Conservation (phyloP, 1,140 invertebrate species). For the Diabrotica virgifera region DNA sequence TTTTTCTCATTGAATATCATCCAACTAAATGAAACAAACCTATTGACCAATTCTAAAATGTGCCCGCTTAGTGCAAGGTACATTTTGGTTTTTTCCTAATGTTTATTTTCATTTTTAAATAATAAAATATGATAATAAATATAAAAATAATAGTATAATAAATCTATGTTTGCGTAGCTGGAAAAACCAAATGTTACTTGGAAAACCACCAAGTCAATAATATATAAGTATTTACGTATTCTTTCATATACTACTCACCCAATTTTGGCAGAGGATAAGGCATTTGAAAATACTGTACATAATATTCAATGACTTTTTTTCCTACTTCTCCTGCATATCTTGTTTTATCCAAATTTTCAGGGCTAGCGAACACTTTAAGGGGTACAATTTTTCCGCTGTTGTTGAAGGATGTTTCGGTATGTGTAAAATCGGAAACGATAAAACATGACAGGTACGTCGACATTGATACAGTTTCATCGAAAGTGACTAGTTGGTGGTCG, state of each 20-base stretch:
- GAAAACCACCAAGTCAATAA: too few relatives aligned
- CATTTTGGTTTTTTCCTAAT: too few relatives aligned
- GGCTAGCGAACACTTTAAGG: slow-evolving; percentile 72
- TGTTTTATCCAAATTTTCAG: slow-evolving; percentile 71
- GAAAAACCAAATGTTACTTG: too few relatives aligned
- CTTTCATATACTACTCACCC: slow-evolving; percentile 53
- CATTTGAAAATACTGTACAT: slow-evolving; percentile 82
- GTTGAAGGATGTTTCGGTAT: slow-evolving; percentile 54
- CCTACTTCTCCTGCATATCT: slow-evolving; percentile 77
- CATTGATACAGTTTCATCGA: slow-evolving; percentile 82
- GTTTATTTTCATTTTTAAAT: too few relatives aligned
- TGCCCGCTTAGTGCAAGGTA: too few relatives aligned
- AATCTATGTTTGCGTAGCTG: too few relatives aligned
- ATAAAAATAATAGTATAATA: too few relatives aligned
- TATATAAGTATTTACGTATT: too few relatives aligned
- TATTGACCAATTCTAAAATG: too few relatives aligned
- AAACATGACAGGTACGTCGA: slow-evolving; percentile 90
- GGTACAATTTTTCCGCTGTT: slow-evolving; percentile 56
- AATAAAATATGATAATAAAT: too few relatives aligned
- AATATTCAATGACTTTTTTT: slow-evolving; percentile 78
- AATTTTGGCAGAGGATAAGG: slow-evolving; percentile 84
- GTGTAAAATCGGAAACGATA: slow-evolving; percentile 84
- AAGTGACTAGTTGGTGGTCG: slow-evolving; percentile 51
- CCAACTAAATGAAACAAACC: too few relatives aligned
- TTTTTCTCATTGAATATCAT: too few relatives aligned